phyloP scores from a whole-genome alignment of 1,140 invertebrate species.

The Mactra quadrangularis region DNA sequence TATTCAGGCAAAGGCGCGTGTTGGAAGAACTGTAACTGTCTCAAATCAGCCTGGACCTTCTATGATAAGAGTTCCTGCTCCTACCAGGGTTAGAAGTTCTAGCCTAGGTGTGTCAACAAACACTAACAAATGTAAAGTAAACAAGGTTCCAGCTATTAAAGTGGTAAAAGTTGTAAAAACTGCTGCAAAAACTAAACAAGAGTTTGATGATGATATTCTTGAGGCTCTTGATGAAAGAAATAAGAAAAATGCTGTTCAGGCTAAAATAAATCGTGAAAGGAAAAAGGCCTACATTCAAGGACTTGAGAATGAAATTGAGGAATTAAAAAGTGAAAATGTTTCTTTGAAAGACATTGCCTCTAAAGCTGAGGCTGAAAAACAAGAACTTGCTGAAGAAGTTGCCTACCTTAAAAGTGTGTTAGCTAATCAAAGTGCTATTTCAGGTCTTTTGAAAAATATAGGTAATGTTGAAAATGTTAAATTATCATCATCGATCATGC shows the following conservation, averaged over 20 bases:
- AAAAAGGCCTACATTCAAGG: slow-evolving; percentile 79
- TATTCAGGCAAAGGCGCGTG: slow-evolving; percentile 22
- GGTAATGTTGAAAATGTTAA: slow-evolving; percentile 72
- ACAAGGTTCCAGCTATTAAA: slow-evolving; percentile 60
- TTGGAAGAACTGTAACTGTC: neutral
- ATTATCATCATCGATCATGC: slow-evolving; percentile 70
- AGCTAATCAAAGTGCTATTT: slow-evolving; percentile 79
- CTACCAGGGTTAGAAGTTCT: neutral
- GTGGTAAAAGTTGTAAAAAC: slow-evolving; percentile 72
- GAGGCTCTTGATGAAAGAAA: slow-evolving; percentile 76
- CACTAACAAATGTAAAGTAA: neutral
- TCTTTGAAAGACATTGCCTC: slow-evolving; percentile 61
- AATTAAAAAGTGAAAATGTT: slow-evolving; percentile 69
- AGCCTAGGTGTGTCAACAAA: neutral
- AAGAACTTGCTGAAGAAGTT: slow-evolving; percentile 73
- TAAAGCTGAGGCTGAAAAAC: slow-evolving; percentile 63
- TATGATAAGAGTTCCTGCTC: slow-evolving; percentile 1
- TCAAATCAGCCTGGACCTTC: slow-evolving; percentile 13
- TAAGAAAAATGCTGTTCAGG: slow-evolving; percentile 79
- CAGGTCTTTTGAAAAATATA: slow-evolving; percentile 78
- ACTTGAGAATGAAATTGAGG: slow-evolving; percentile 74
- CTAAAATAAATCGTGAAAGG: slow-evolving; percentile 79
- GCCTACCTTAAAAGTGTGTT: slow-evolving; percentile 78
- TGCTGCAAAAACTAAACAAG: slow-evolving; percentile 27
- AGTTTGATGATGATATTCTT: slow-evolving; percentile 61